phyloP scores from a whole-genome alignment of 2,888 invertebrate species.

The Spisula solida region DNA sequence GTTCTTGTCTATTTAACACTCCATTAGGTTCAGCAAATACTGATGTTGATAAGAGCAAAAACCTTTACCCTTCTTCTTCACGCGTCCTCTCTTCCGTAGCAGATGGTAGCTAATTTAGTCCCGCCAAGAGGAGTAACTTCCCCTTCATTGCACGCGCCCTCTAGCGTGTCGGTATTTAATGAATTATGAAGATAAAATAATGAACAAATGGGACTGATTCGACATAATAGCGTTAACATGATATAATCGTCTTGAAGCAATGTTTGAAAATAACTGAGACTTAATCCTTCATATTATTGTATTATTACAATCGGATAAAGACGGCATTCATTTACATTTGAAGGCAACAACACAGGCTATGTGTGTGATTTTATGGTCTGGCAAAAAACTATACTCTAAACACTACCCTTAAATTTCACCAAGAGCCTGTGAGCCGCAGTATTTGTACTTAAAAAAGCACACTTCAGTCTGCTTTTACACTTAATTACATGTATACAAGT shows the following conservation, averaged over 20 bases:
- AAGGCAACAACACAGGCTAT: no score
- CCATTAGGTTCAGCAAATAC: slow-evolving; percentile 62
- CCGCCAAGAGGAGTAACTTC: slow-evolving; percentile 56
- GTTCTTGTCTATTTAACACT: slow-evolving; percentile 55
- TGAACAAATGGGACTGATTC: background rate
- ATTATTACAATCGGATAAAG: background rate
- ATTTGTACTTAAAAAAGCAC: no score
- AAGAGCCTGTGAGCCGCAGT: no score
- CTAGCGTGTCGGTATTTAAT: slow-evolving; percentile 45
- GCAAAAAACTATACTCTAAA: no score
- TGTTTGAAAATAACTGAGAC: background rate
- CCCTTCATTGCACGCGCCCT: slow-evolving; percentile 52
- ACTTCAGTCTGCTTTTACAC: no score
- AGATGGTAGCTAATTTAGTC: slow-evolving; percentile 64
- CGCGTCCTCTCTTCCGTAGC: slow-evolving; percentile 49
- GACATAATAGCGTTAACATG: slow-evolving; percentile 43
- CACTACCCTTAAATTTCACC: no score
- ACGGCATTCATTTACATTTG: no score
- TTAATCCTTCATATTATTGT: background rate
- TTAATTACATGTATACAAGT: no score
- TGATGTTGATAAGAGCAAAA: slow-evolving; percentile 29
- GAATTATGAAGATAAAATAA: slow-evolving; percentile 49
- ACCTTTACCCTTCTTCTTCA: slow-evolving; percentile 2
- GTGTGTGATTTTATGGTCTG: no score
- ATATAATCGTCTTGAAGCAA: slow-evolving; percentile 38